Conservation (phyloP, 2,113 vertebrate genomes). For the Scytalopus superciliaris region DNA sequence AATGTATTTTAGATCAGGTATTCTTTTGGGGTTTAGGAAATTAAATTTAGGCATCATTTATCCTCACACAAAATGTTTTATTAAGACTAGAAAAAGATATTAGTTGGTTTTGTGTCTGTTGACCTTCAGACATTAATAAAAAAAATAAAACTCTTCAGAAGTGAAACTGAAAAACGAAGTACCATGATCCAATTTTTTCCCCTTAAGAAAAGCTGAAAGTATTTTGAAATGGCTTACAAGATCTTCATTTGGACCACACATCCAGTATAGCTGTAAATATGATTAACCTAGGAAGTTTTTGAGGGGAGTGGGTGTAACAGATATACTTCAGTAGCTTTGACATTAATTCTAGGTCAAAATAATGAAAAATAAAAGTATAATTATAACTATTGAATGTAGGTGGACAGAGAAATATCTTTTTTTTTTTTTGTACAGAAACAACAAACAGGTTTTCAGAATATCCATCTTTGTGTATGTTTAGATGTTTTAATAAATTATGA, state of each 20-base stretch:
- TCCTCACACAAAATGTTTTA: background rate
- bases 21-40: background rate
- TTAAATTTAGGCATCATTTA: background rate
- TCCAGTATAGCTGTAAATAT: background rate
- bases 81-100: background rate
- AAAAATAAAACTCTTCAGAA: background rate
- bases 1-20: background rate
- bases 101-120: background rate
- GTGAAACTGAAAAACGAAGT: background rate
- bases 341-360: background rate
- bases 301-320: background rate
- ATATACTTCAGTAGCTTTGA: background rate
- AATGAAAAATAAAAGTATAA: background rate
- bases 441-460: background rate
- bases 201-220: background rate
- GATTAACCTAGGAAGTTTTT: background rate
- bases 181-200: background rate
- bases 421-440: background rate
- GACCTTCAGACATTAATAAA: background rate
- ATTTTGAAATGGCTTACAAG: background rate
- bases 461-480: background rate
- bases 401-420: conserved; percentile 10
- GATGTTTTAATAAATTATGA: background rate
- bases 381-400: background rate
- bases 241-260: background rate